phyloP scores from a whole-genome alignment of 2,113 vertebrate genomes.

The Phylloscopus whistleri region DNA sequence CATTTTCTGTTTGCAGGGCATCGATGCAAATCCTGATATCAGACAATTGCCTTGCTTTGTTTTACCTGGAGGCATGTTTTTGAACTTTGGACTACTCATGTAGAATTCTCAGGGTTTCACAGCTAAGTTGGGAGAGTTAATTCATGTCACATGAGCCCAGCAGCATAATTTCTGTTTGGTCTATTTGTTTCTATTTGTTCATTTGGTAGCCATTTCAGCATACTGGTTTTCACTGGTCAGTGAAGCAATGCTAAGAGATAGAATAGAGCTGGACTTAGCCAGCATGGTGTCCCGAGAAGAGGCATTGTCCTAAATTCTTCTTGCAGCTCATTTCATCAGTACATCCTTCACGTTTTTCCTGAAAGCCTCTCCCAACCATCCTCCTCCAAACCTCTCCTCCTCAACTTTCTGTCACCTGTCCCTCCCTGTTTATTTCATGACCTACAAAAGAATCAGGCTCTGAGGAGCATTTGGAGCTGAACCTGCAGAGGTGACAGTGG shows the following conservation, averaged over 20 bases:
- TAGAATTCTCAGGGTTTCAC: background rate
- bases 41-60: background rate
- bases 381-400: background rate
- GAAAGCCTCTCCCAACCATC: background rate
- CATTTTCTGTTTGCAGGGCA: background rate
- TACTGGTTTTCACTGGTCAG: background rate
- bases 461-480: slow-evolving; percentile 24
- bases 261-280: background rate
- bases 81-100: background rate
- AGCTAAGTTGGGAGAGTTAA: background rate
- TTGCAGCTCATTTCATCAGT: background rate
- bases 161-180: background rate
- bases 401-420: background rate
- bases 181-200: background rate
- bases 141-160: background rate
- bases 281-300: background rate
- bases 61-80: background rate
- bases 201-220: background rate
- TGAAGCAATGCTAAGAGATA: background rate
- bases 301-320: background rate
- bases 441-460: slow-evolving; percentile 21
- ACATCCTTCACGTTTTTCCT: background rate
- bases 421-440: slow-evolving; percentile 8
- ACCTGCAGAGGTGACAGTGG: background rate
- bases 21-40: background rate